Base-by-base conservation (phyloP, 2,797 vertebrate genomes). In the Pantherophis alleghaniensis region DNA sequence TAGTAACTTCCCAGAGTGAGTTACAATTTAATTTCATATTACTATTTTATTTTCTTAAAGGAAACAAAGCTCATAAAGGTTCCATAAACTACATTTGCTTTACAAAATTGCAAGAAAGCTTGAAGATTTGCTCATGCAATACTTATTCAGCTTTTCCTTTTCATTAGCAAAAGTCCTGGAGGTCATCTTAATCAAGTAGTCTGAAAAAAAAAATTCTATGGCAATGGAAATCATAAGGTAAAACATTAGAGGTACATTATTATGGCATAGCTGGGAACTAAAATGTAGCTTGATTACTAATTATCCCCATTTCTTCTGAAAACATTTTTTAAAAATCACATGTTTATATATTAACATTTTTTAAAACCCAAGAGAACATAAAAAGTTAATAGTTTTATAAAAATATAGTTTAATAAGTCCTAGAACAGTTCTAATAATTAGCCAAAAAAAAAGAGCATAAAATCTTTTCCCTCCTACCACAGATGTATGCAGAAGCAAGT, bases 131-230 rank as follows among this genome's bases (percentile, higher is more conserved):
- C 63, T 93, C 42, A 93, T 93, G 28, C 92, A 47, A 91, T 87
- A 93, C 87, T 91, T 92, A 51, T 89, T 91, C 20, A 5, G 18
- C 53, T 74, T 91, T 91, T 60, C 55, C 55, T 93, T 86, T 91
- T 91, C 86, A 93, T 91, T 88, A 93, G 55, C 37, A 87, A 74
- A 26, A 55, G 86, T 63, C 57, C 63, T 74, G n/a, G 63, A 93
- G 86, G 47, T 88, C 90, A 91, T 93, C 56, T 93, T 93, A 88
- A 91, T 91, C 63, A 61, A 74, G 86, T 91, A 22, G 24, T 92
- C 13, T 51, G 32, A 51, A 93, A 91, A 91, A 55, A 55, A 42
- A 63, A 24, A 42, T 89, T 51, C 16, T 91, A 26, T 83, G 9
- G 66, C 28, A 10, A 93, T 22, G 88, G 66, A 91, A 88, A 79